phyloP scores from a whole-genome alignment of 1,140 invertebrate species.

The Aphelenchoides fujianensis region DNA sequence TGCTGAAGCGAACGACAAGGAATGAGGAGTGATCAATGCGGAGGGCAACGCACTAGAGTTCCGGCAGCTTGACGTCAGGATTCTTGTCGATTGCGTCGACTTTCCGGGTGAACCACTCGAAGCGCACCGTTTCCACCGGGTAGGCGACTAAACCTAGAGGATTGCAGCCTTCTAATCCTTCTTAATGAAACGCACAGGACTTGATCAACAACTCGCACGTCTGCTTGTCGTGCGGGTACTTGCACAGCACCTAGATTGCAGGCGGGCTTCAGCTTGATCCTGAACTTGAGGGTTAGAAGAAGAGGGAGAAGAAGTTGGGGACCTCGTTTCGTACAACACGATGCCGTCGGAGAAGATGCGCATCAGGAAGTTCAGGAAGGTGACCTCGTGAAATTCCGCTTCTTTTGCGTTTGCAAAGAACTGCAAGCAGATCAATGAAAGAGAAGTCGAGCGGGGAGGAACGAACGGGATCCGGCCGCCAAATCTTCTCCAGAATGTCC shows the following conservation, averaged over 20 bases:
- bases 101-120: slow-evolving; percentile 61
- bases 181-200: slow-evolving; percentile 60
- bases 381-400: slow-evolving; percentile 70
- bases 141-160: slow-evolving; percentile 54
- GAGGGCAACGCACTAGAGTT: too few species aligned
- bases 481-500: slow-evolving; percentile 55
- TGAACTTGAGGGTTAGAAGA: slow-evolving; percentile 31
- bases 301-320: slow-evolving; percentile 26
- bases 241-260: slow-evolving; percentile 61
- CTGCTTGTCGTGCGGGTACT: slow-evolving; percentile 62
- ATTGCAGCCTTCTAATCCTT: too few species aligned
- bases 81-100: slow-evolving; percentile 61
- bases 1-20: too few species aligned
- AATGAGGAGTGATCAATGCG: too few species aligned
- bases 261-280: slow-evolving; percentile 60
- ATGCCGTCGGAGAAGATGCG: slow-evolving; percentile 69
- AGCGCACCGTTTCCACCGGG: slow-evolving; percentile 59
- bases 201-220: slow-evolving; percentile 61
- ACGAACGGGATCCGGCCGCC: slow-evolving; percentile 34
- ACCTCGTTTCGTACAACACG: slow-evolving; percentile 71
- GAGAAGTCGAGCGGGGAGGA: not conserved
- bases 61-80: slow-evolving; percentile 60
- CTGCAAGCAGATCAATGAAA: too few species aligned
- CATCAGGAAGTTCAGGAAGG: slow-evolving; percentile 71
- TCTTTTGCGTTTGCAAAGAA: slow-evolving; percentile 73